These are phyloP conservation scores for Parascotia fuliginaria DNA, from an alignment of 2,888 invertebrate species.

Conservation along the genomic window DNA sequence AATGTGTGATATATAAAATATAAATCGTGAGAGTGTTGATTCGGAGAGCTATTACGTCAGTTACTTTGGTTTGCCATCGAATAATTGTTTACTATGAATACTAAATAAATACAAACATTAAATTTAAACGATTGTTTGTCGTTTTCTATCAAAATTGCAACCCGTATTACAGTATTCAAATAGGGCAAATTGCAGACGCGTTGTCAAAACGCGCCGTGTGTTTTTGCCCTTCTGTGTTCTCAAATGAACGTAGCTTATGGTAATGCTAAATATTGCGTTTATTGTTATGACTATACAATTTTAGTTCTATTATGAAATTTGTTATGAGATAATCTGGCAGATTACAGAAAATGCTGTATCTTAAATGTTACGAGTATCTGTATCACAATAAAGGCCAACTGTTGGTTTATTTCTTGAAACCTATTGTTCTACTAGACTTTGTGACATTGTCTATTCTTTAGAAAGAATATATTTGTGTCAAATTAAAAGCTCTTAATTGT, in stretches of 20 bases:
- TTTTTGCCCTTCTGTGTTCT: constrained; percentile 50
- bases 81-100: too few species aligned
- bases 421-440: not conserved
- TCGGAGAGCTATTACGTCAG: too few species aligned
- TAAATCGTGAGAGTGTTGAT: too few species aligned
- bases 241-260: constrained; percentile 70
- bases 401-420: not conserved
- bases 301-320: constrained; percentile 25
- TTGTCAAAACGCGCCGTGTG: constrained; percentile 40
- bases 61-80: too few species aligned
- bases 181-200: constrained; percentile 23
- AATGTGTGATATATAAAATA: too few species aligned
- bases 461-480: too few species aligned
- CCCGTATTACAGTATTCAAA: constrained; percentile 37
- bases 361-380: too few species aligned
- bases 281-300: constrained; percentile 45
- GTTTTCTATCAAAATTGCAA: constrained; percentile 1
- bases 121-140: not conserved
- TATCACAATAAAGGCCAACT: not conserved
- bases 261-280: constrained; percentile 66
- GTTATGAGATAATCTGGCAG: constrained; percentile 11
- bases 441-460: too few species aligned
- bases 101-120: too few species aligned
- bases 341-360: not conserved
- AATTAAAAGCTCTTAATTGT: too few species aligned